Evolutionary conservation across 30 jellyfish, hydroid and myxozoan genomes (phyloP).

Genomic region (Rhopilema esculentum): DNA sequence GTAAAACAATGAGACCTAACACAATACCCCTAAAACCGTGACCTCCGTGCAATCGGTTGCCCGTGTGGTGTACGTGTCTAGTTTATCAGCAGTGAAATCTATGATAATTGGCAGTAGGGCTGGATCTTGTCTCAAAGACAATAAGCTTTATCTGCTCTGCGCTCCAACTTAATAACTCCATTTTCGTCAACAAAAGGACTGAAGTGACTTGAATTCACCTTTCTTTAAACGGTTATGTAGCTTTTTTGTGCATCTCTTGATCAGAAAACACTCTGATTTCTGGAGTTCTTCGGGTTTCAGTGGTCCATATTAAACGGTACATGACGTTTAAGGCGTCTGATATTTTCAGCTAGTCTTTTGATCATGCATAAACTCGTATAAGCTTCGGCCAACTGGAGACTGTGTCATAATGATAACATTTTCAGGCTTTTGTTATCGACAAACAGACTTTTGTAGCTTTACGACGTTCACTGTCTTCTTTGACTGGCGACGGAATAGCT

Average conservation of each 20-base stretch:
- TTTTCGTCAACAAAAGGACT: constrained; percentile 62
- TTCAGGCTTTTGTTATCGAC: constrained; percentile 8
- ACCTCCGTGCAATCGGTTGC: constrained; percentile 66
- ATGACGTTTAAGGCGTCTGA: constrained; percentile 14
- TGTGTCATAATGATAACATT: constrained; percentile 16
- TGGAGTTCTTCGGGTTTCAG: constrained; percentile 66
- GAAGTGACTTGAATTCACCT: constrained; percentile 61
- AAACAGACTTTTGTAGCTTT: constrained; percentile 3
- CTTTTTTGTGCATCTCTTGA: constrained; percentile 67
- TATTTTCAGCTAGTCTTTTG: constrained; percentile 41
- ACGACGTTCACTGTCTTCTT: constrained; percentile 37
- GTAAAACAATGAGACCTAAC: too few species aligned
- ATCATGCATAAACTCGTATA: constrained; percentile 56
- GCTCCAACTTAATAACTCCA: constrained; percentile 70
- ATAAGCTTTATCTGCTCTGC: constrained; percentile 37
- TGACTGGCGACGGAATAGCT: constrained; percentile 8
- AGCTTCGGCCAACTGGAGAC: constrained; percentile 64
- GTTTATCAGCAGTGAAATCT: constrained; percentile 40
- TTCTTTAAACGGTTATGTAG: constrained; percentile 38
- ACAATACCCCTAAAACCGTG: too few species aligned
- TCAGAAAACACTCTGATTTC: constrained; percentile 36
- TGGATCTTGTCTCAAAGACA: constrained; percentile 62
- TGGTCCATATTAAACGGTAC: constrained; percentile 36
- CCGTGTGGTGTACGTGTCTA: constrained; percentile 48
- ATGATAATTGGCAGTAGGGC: constrained; percentile 56